These are phyloP conservation scores for Leptinotarsa lineolata DNA, from an alignment of 1,140 invertebrate species.

Conservation along the genomic window DNA sequence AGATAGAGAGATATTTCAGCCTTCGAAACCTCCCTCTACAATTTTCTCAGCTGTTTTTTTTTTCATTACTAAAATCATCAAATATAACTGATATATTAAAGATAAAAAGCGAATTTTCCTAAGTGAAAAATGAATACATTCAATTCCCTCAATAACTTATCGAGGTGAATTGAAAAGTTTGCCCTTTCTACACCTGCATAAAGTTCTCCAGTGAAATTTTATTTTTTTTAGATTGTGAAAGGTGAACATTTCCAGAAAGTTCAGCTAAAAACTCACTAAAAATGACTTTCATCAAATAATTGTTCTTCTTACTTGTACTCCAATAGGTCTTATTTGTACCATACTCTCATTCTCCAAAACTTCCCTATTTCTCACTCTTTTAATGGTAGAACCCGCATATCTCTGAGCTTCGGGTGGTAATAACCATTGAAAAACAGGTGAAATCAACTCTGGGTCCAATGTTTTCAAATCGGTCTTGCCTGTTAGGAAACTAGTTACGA, in stretches of 20 bases:
- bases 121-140: neutral
- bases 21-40: too few species aligned
- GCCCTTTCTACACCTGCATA: too few species aligned
- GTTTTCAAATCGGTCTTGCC: slow-evolving; percentile 63
- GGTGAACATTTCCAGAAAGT: neutral
- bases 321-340: slow-evolving; percentile 13
- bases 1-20: too few species aligned
- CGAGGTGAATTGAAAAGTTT: neutral
- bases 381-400: slow-evolving; percentile 40
- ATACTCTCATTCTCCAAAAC: slow-evolving; percentile 25
- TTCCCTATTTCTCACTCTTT: slow-evolving; percentile 26
- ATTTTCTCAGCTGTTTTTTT: too few species aligned
- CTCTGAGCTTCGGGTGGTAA: slow-evolving; percentile 41
- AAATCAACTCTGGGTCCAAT: slow-evolving; percentile 66
- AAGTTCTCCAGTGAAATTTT: too few species aligned
- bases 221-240: too few species aligned
- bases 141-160: neutral
- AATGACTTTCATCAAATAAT: neutral
- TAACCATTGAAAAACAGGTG: slow-evolving; percentile 64
- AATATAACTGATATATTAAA: too few species aligned
- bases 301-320: neutral
- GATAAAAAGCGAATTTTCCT: too few species aligned
- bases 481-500: slow-evolving; percentile 69
- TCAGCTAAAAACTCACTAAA: neutral
- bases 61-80: too few species aligned